phyloP scores from a whole-genome alignment of 2,888 invertebrate genomes.

The Ferrisia virgata region DNA sequence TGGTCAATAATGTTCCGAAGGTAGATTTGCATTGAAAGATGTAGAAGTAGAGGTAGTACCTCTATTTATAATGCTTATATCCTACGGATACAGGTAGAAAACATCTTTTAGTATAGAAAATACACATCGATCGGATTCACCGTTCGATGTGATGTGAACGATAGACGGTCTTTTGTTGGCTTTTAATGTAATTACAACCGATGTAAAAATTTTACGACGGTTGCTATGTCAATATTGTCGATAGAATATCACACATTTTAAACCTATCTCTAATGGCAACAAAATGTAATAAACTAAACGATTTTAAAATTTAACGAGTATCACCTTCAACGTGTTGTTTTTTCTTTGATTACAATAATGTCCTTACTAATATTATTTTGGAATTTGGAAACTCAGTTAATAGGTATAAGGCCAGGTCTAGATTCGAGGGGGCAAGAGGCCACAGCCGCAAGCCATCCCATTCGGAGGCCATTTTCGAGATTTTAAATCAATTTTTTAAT shows the following conservation, averaged over 20 bases:
- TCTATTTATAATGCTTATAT: no score
- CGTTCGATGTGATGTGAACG: background rate
- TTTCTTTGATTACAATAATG: background rate
- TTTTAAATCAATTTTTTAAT: no score
- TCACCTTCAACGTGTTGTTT: background rate
- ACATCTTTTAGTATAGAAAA: background rate
- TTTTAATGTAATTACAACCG: slow-evolving; percentile 12
- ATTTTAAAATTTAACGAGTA: background rate
- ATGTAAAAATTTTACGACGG: background rate
- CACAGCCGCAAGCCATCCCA: no score
- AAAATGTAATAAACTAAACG: slow-evolving; percentile 18
- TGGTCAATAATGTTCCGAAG: background rate
- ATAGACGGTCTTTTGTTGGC: background rate
- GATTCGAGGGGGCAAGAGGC: no score
- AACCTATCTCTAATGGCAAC: background rate
- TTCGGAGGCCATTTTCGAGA: no score
- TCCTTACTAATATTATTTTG: background rate
- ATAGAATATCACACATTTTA: slow-evolving; percentile 5
- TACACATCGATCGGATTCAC: background rate
- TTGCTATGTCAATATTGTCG: slow-evolving; percentile 25
- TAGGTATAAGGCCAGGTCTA: no score
- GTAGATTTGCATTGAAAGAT: background rate
- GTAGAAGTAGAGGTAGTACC: no score
- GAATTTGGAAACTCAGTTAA: no score
- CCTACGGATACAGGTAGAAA: background rate